Conservation (phyloP, 2,113 vertebrate species). For the Thinocorus orbignyianus region DNA sequence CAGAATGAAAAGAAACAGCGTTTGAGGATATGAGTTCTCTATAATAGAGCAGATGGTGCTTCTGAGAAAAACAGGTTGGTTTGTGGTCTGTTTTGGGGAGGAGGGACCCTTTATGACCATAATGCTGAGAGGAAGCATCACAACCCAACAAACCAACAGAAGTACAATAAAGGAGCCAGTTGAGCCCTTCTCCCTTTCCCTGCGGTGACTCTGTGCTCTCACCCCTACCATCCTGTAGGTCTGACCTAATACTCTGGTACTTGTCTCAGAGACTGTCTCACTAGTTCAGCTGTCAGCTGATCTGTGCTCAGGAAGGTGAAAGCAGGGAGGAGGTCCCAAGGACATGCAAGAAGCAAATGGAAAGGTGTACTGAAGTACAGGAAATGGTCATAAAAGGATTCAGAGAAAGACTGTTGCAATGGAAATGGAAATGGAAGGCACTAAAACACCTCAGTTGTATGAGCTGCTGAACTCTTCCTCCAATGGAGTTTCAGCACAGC, state of each 20-base stretch:
- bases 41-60: background rate
- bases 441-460: background rate
- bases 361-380: background rate
- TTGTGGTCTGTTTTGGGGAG: background rate
- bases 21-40: background rate
- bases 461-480: background rate
- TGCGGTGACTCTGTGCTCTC: background rate
- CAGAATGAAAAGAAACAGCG: background rate
- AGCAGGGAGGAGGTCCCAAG: background rate
- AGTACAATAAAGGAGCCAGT: background rate
- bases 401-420: background rate
- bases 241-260: background rate
- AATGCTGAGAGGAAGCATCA: background rate
- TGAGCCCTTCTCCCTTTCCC: background rate
- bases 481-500: background rate
- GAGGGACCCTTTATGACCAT: background rate
- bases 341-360: background rate
- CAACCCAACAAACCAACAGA: background rate
- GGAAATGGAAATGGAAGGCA: background rate
- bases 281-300: background rate
- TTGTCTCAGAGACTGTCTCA: background rate
- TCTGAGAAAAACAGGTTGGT: background rate
- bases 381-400: background rate
- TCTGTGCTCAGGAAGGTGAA: background rate
- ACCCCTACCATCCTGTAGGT: background rate